Base-by-base conservation (phyloP, 2,888 invertebrate genomes). In the Rhabditophanes sp. region DNA sequence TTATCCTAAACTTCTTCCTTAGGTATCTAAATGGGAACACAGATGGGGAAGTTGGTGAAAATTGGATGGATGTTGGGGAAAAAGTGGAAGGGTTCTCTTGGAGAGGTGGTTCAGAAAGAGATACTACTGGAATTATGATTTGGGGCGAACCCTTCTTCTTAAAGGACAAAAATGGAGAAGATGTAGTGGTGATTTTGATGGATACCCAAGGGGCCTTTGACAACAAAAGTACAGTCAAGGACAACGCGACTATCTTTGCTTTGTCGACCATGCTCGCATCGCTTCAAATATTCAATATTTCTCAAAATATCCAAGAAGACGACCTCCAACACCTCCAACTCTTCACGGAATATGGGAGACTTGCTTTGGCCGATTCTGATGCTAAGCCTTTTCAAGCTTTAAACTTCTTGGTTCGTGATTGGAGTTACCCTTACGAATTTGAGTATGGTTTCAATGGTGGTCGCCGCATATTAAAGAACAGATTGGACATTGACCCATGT, bases 131-230 rank as follows among this genome's bases (percentile, higher is more conserved):
- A 32, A 90, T 93, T 47, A 74, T 88, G 35, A 77, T 90, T 75
- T 93, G 90, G 90, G 84, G 82, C 3, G 80, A 88, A 66, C 78
- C 87, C 31, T 90, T 84, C 68, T 72, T 81, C n/a, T 40, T 65
- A 9, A 64, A 54, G 35, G 47, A 56, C 26, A 51, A 62, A 2
- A 48, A 49, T 38, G 67, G 67, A 21, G 69, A 69, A 43, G 62
- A 69, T 58, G 67, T 57, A 9, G 58, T 42, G 16, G 46, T 88
- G 22, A 73, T 88, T 42, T 70, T 88, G 49, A 76, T 90, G 75
- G 90, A 90, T 68, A 90, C 90, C 3, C 90, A 90, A 68, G 73
- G 93, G 42, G 82, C 90, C 16, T 96, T 93, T 73, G 93, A 93
- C 72, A 85, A 83, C 66, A 81, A 87, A 71, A 85, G 85, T 35